These are phyloP conservation scores for Nycticorax nycticorax DNA, from an alignment of 2,113 vertebrate genomes.

Conservation along the genomic window DNA sequence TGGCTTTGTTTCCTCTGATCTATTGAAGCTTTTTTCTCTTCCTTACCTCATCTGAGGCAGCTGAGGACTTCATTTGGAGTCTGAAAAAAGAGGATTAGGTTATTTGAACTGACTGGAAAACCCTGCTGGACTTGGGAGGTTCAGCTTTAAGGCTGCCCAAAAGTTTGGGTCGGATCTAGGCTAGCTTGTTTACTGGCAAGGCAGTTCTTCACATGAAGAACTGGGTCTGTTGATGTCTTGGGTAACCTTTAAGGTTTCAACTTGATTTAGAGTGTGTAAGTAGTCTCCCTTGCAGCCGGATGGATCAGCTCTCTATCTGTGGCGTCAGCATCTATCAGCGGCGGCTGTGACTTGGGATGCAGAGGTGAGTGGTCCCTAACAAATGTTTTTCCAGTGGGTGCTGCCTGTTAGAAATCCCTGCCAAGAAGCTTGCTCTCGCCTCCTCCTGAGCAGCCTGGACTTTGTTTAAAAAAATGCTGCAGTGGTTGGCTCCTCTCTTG, in stretches of 20 bases:
- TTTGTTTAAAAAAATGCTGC: neutral
- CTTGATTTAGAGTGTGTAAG: neutral
- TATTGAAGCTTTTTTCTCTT: neutral
- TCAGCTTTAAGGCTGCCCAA: neutral
- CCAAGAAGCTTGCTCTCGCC: neutral
- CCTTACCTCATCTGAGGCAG: neutral
- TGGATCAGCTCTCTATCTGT: neutral
- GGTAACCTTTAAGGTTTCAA: neutral
- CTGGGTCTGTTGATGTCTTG: neutral
- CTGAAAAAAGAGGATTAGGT: neutral
- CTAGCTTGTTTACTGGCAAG: neutral
- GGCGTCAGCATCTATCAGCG: rapidly evolving
- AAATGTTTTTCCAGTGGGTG: neutral
- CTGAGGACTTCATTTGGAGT: neutral
- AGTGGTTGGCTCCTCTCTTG: neutral
- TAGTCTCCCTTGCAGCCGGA: neutral
- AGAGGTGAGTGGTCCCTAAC: neutral
- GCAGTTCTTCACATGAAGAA: neutral
- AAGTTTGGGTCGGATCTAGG: neutral
- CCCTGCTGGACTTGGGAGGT: neutral
- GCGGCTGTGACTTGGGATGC: neutral
- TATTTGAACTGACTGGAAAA: neutral
- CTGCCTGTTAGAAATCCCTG: neutral
- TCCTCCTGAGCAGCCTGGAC: neutral
- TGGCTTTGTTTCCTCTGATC: neutral